These are phyloP conservation scores for Mechanitis messenoides DNA, from an alignment of 2,888 invertebrate species.

Conservation along the genomic window DNA sequence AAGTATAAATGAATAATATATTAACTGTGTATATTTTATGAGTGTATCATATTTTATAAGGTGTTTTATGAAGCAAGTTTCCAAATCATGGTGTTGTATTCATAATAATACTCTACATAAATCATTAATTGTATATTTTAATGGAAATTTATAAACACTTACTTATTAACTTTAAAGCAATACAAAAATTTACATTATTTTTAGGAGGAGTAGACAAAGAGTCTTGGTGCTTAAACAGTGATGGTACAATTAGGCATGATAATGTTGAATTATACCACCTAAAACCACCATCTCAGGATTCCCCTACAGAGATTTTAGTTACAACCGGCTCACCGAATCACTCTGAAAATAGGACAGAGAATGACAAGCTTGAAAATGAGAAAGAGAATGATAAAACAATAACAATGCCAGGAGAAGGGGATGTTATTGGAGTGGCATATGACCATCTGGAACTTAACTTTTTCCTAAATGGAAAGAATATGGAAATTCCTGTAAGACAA, in stretches of 20 bases:
- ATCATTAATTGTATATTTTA: no score
- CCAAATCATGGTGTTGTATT: no score
- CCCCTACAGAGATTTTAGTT: constrained; percentile 64
- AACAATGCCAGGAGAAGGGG: constrained; percentile 90
- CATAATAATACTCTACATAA: background rate
- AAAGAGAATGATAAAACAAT: constrained; percentile 38
- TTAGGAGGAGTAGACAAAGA: constrained; percentile 89
- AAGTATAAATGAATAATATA: no score
- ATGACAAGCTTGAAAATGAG: constrained; percentile 54
- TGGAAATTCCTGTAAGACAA: constrained; percentile 90
- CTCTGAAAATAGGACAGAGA: constrained; percentile 48
- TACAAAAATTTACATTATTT: constrained; percentile 29
- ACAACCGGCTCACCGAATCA: constrained; percentile 56
- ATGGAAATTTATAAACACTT: no score
- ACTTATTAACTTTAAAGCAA: no score
- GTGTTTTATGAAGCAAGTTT: no score
- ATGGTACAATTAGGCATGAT: constrained; percentile 90
- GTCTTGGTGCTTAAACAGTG: constrained; percentile 95
- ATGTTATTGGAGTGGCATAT: constrained; percentile 94
- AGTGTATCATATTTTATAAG: no score
- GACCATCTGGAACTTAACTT: constrained; percentile 98
- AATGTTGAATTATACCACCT: constrained; percentile 86
- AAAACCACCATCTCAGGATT: constrained; percentile 60
- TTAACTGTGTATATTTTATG: no score
- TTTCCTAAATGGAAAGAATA: constrained; percentile 92